Conservation (phyloP, 2,797 vertebrate genomes). For the Neomorphus geoffroyi region DNA sequence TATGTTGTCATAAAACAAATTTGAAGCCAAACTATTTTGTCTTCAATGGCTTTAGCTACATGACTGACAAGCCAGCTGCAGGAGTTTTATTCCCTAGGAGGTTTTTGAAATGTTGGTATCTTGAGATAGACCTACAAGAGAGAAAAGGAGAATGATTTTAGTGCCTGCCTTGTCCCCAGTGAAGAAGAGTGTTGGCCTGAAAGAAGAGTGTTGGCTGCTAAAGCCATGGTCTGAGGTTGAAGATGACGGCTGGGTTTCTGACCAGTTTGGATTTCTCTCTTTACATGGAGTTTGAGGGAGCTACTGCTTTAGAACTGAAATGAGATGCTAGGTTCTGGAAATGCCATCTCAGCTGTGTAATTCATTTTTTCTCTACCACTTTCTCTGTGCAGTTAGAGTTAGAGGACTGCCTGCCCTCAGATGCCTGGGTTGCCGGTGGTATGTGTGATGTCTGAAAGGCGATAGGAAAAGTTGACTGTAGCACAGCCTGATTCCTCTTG, state of each 20-base stretch:
- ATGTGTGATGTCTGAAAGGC: neutral
- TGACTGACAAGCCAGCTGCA: neutral
- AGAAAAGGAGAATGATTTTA: neutral
- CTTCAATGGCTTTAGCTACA: neutral
- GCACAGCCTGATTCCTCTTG: neutral
- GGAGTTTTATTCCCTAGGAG: neutral
- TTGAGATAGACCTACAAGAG: neutral
- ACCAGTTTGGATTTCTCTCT: neutral
- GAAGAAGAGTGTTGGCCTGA: neutral
- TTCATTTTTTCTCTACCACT: neutral
- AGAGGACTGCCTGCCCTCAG: neutral
- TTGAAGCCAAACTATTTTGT: neutral
- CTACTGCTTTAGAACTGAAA: neutral
- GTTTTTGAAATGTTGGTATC: neutral
- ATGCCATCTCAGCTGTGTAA: neutral
- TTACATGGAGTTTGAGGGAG: neutral
- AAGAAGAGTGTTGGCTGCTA: neutral
- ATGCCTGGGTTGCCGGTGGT: neutral
- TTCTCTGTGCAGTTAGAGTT: neutral
- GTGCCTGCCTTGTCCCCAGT: neutral
- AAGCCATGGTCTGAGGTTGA: neutral
- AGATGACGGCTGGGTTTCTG: neutral
- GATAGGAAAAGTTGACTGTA: accelerated
- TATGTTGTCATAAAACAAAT: neutral
- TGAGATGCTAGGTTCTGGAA: neutral